Evolutionary conservation across 2,888 invertebrate genomes (phyloP).

Genomic region (Drosophila neotestacea): DNA sequence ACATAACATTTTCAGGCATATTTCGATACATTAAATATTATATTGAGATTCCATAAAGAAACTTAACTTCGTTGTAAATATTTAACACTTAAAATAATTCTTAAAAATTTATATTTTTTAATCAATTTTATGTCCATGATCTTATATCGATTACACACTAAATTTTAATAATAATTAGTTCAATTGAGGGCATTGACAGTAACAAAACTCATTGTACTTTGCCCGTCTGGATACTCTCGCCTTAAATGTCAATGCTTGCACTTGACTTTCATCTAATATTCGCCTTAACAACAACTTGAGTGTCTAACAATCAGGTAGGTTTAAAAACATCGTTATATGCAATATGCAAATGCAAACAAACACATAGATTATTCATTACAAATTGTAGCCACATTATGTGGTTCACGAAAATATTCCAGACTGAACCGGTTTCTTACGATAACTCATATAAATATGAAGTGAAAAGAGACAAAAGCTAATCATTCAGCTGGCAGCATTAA

Average conservation of each 20-base stretch:
- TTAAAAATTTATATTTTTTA: too few relatives aligned
- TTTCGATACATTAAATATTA: too few relatives aligned
- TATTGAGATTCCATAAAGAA: too few relatives aligned
- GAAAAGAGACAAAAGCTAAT: not conserved
- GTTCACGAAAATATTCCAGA: constrained; percentile 14
- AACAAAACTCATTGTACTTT: constrained; percentile 41
- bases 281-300: constrained; percentile 6
- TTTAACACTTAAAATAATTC: too few relatives aligned
- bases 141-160: not conserved
- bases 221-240: constrained; percentile 44
- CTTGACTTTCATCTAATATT: constrained; percentile 9
- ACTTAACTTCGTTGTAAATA: too few relatives aligned
- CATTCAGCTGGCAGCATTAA: not conserved
- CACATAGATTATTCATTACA: constrained; percentile 30
- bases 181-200: constrained; percentile 30
- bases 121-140: too few relatives aligned
- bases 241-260: constrained; percentile 63
- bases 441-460: not conserved
- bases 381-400: constrained; percentile 17
- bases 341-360: constrained; percentile 60
- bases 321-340: constrained; percentile 33
- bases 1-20: too few relatives aligned
- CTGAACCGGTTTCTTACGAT: constrained; percentile 1
- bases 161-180: not conserved
- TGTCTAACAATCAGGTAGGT: constrained; percentile 12